A percentile compares a stretch with the other conserved stretches of the same genome.
These are phyloP conservation scores for Nysson spinosus DNA, from an alignment of 2,888 invertebrate species.

Conservation along the genomic window DNA sequence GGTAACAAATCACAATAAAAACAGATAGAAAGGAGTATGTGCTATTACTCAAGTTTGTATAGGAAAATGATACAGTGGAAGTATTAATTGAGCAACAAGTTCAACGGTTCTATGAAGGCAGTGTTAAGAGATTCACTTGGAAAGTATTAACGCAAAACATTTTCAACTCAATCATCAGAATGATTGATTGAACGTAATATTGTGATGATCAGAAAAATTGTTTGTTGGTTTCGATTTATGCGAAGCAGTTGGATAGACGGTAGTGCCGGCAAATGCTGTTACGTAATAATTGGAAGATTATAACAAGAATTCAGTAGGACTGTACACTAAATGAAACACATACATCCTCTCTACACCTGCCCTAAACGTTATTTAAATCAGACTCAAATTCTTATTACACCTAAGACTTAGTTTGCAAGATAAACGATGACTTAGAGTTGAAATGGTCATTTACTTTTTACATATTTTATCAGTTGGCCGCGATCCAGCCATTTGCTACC, in stretches of 20 bases:
- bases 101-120: constrained; percentile 55
- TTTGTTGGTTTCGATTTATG: background rate
- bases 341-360: constrained; percentile 40
- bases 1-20: constrained; percentile 53
- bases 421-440: constrained; percentile 67
- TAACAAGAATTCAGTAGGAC: constrained; percentile 15
- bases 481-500: constrained; percentile 80
- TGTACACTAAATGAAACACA: constrained; percentile 25
- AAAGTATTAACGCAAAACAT: constrained; percentile 23
- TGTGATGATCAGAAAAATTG: constrained; percentile 5
- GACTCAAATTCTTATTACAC: constrained; percentile 49
- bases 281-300: background rate
- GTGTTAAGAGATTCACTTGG: constrained; percentile 48
- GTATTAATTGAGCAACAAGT: constrained; percentile 58
- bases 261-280: background rate
- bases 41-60: constrained; percentile 29
- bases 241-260: background rate
- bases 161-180: constrained; percentile 9
- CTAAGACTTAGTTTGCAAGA: constrained; percentile 61
- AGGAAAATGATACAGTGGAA: constrained; percentile 44
- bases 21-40: constrained; percentile 45
- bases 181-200: constrained; percentile 13
- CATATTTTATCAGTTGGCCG: constrained; percentile 68
- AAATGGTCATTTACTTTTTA: constrained; percentile 47
- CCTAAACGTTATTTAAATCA: constrained; percentile 46